These are phyloP conservation scores for Chamaedrilus cognettii DNA, from an alignment of 2,888 invertebrate species.

Conservation along the genomic window DNA sequence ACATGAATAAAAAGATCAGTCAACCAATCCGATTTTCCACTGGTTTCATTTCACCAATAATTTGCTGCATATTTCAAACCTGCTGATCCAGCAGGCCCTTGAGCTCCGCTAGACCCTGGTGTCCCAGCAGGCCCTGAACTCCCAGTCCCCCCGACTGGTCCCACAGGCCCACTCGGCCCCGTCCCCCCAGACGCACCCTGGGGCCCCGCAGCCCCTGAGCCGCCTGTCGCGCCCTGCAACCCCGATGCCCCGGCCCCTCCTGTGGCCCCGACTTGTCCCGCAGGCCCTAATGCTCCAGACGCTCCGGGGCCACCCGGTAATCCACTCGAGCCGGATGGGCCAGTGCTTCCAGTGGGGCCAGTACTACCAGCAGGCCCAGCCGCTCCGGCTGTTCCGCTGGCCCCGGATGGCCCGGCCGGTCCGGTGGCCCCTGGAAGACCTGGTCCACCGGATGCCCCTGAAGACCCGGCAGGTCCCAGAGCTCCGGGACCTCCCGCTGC, in stretches of 20 bases:
- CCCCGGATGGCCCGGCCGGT: constrained; percentile 17
- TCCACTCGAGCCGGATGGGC: no score
- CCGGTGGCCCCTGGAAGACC: constrained; percentile 21
- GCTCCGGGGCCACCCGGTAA: constrained; percentile 12
- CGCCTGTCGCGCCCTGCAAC: constrained; percentile 13
- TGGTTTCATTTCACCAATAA: no score
- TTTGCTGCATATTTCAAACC: no score
- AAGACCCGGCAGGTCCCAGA: constrained; percentile 2
- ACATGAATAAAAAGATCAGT: no score
- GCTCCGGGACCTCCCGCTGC: constrained; percentile 22
- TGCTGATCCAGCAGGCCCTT: neutral
- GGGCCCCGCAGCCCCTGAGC: constrained; percentile 13
- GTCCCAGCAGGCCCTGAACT: constrained; percentile 19
- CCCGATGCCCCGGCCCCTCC: constrained; percentile 33
- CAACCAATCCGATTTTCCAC: no score
- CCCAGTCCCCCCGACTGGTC: constrained; percentile 21
- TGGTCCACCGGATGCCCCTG: no score
- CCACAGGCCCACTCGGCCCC: constrained; percentile 19
- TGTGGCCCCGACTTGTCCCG: constrained; percentile 23
- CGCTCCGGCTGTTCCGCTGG: constrained; percentile 6
- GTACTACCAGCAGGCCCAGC: constrained; percentile 20
- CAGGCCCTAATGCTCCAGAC: constrained; percentile 24
- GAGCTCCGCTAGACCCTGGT: no score
- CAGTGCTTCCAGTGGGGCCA: constrained; percentile 26
- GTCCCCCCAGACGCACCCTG: constrained; percentile 12